Conservation (phyloP, 2,888 invertebrate species). For the Amphimallon solstitiale region DNA sequence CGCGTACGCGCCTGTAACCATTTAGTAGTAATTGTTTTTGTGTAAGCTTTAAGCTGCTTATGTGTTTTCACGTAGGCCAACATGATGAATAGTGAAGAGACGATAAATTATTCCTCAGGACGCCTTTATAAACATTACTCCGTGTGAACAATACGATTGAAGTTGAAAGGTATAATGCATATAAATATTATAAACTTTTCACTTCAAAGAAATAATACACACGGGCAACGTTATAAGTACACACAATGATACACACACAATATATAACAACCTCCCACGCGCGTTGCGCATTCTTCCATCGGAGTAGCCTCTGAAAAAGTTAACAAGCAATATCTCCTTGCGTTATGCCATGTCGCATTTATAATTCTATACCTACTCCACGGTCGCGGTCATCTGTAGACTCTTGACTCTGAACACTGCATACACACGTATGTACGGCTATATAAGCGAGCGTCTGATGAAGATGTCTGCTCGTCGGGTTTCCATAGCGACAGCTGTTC, state of each 20-base stretch:
- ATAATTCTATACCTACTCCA: constrained; percentile 55
- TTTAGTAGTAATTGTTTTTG: neutral
- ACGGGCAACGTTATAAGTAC: too few species aligned
- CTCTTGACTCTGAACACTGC: constrained; percentile 40
- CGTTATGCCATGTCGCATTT: constrained; percentile 57
- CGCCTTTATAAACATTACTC: constrained; percentile 43
- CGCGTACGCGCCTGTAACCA: too few species aligned
- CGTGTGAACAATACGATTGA: constrained; percentile 45
- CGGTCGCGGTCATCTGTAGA: too few species aligned
- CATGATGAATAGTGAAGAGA: constrained; percentile 15
- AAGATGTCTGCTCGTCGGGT: constrained; percentile 61
- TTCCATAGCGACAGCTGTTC: constrained; percentile 62
- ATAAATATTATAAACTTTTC: constrained; percentile 45
- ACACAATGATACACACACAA: constrained; percentile 1
- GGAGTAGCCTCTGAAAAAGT: constrained; percentile 52
- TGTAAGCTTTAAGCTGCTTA: neutral
- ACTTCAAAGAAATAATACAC: constrained; percentile 43
- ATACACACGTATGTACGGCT: too few species aligned
- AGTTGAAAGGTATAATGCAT: constrained; percentile 44
- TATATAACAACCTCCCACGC: constrained; percentile 46
- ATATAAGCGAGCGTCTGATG: constrained; percentile 60
- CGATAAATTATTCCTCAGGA: constrained; percentile 41
- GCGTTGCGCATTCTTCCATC: constrained; percentile 46
- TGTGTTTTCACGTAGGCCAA: neutral
- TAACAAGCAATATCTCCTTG: constrained; percentile 56